phyloP scores from a whole-genome alignment of 1,140 invertebrate genomes.

The Drosophila melanica region DNA sequence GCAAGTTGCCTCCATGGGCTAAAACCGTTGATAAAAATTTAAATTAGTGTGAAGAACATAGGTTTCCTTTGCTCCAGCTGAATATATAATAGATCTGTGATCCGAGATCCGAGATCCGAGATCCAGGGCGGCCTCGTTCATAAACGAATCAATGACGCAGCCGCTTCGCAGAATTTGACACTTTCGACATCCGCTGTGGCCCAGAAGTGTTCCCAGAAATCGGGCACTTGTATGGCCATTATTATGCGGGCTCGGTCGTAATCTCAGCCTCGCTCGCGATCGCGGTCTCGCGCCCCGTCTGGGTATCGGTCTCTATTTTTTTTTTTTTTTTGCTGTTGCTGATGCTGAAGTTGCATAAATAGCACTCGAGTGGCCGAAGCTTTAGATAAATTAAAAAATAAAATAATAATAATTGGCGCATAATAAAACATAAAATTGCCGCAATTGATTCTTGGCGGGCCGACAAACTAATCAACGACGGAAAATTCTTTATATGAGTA shows the following conservation, averaged over 20 bases:
- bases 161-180: slow-evolving; percentile 40
- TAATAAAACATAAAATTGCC: slow-evolving; percentile 6
- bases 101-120: not conserved
- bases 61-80: too few relatives aligned
- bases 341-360: not conserved
- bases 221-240: slow-evolving; percentile 23
- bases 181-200: slow-evolving; percentile 38
- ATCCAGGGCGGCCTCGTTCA: slow-evolving; percentile 7
- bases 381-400: not conserved
- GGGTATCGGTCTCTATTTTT: not conserved
- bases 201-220: slow-evolving; percentile 42
- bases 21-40: too few relatives aligned
- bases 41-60: too few relatives aligned
- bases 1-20: too few relatives aligned
- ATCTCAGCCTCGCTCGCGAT: not conserved
- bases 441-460: not conserved
- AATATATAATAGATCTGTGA: not conserved
- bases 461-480: not conserved
- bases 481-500: not conserved
- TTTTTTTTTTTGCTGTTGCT: not conserved
- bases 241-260: slow-evolving; percentile 12
- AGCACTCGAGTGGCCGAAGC: not conserved
- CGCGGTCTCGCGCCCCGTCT: not conserved
- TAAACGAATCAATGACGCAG: slow-evolving; percentile 41
- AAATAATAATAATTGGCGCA: slow-evolving; percentile 2